These are phyloP conservation scores for Apotomis betuletana DNA, from an alignment of 2,888 invertebrate genomes.

Conservation along the genomic window DNA sequence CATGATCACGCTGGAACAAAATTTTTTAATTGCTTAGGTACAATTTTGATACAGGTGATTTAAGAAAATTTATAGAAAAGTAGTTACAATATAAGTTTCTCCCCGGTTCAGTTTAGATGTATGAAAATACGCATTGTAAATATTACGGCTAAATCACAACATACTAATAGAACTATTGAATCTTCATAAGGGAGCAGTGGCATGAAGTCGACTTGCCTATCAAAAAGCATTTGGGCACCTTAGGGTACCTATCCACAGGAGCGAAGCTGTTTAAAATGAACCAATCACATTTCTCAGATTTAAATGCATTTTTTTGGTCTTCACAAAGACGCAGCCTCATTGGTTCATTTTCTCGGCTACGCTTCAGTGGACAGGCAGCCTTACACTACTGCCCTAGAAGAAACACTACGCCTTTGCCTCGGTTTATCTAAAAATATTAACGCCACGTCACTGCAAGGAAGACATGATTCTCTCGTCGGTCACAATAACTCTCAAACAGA, in stretches of 20 bases:
- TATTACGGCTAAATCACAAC: slow-evolving; percentile 18
- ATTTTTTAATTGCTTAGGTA: not conserved
- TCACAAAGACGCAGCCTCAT: too few species aligned
- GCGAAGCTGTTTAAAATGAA: too few species aligned
- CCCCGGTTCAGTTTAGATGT: not conserved
- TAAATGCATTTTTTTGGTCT: too few species aligned
- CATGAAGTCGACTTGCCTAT: too few species aligned
- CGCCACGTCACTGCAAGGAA: slow-evolving; percentile 3
- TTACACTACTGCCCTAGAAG: too few species aligned
- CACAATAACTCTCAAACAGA: slow-evolving; percentile 2
- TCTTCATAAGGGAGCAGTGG: not conserved
- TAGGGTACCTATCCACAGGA: too few species aligned
- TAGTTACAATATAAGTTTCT: not conserved
- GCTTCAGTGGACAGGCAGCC: too few species aligned
- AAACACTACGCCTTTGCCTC: too few species aligned
- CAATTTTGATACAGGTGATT: not conserved
- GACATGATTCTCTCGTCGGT: slow-evolving; percentile 33
- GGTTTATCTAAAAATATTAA: too few species aligned
- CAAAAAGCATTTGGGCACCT: too few species aligned
- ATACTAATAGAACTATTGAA: not conserved
- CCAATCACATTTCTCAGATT: too few species aligned
- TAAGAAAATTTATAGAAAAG: not conserved
- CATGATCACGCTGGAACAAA: not conserved
- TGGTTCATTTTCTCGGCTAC: too few species aligned
- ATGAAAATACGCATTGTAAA: not conserved